Base-by-base conservation (phyloP, 1,140 invertebrate genomes). In the Pseudomyrmex cubaensis region DNA sequence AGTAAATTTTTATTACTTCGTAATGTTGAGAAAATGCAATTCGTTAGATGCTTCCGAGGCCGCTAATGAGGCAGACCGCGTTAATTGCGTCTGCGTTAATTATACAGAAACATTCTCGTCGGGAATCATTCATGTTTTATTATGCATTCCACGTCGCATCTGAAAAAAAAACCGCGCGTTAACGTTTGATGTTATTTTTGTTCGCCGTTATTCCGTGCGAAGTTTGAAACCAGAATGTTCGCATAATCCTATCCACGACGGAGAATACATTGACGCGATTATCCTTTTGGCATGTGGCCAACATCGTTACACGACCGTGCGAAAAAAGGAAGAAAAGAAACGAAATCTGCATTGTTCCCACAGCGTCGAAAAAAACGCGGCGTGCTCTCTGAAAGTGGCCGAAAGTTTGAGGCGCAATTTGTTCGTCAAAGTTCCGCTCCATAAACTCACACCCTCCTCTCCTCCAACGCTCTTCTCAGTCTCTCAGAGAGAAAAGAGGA, bases 361-460 rank as follows among this genome's bases (percentile, higher is more conserved):
- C 20, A 35, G 35, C 64, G 72, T n/a, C 25, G 13, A 25, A 54
- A 76, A 76, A 82, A 77, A 70, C 4, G 1, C 66, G 25, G 3
- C 13, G 7, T 13, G 22, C 17, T 46, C 4, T 10, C 50, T 54
- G 12, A 63, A 46, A 64, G 17, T 15, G 22, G 22, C 22, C 52
- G n/a, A 48, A 74, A 77, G 61, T 80, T 50, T 54, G 1, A 44
- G 17, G 13, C 54, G 66, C 77, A 75, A 84, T 61, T 69, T 72
- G 77, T 84, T 85, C 84, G 85, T 83, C 57, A 78, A 86, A 85
- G 85, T 91, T 86, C 48, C 75, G 85, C 63, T 54, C 52, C 85
- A 80, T 90, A 89, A 88, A 90, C 62, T 74, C 62, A 20, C 1
- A 35, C 13, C 25, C 35, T 46, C 20, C 9, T 15, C 59, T 17